These are phyloP conservation scores for Gerris buenoi DNA, from an alignment of 1,140 invertebrate genomes.

Conservation along the genomic window DNA sequence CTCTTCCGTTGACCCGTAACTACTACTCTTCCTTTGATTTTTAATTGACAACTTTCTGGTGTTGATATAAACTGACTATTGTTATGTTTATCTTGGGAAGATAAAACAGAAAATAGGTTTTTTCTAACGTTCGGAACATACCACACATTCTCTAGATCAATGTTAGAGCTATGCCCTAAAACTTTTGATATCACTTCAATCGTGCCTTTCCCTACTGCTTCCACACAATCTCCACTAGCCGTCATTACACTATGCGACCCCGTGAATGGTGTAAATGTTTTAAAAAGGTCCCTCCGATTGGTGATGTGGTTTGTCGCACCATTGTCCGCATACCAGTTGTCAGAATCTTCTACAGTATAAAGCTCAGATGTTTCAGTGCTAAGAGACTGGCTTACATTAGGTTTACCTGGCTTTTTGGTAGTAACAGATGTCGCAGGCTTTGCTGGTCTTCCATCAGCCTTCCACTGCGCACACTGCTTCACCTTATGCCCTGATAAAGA, in stretches of 20 bases:
- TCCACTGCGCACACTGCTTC: background rate
- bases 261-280: constrained; percentile 19
- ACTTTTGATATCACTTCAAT: constrained; percentile 18
- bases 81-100: constrained; percentile 22
- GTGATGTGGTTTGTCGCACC: constrained; percentile 26
- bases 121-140: constrained; percentile 22
- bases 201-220: constrained; percentile 21
- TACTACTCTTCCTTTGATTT: constrained; percentile 12
- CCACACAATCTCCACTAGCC: constrained; percentile 20
- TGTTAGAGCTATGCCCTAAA: constrained; percentile 12
- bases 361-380: background rate
- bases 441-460: background rate
- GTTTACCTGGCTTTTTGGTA: too few relatives aligned
- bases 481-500: background rate
- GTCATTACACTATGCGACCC: constrained; percentile 16
- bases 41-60: constrained; percentile 15
- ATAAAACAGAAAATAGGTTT: constrained; percentile 26
- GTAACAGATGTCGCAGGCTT: background rate
- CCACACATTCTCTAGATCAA: constrained; percentile 23
- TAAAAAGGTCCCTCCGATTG: constrained; percentile 19
- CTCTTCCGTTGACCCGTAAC: constrained; percentile 17
- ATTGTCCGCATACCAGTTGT: constrained; percentile 25
- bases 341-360: constrained; percentile 13
- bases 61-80: constrained; percentile 22
- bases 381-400: background rate